Percentiles rank a stretch among this genome's conserved stretches.
Conservation (phyloP, 2,113 vertebrate genomes). For the Lates calcarifer region DNA sequence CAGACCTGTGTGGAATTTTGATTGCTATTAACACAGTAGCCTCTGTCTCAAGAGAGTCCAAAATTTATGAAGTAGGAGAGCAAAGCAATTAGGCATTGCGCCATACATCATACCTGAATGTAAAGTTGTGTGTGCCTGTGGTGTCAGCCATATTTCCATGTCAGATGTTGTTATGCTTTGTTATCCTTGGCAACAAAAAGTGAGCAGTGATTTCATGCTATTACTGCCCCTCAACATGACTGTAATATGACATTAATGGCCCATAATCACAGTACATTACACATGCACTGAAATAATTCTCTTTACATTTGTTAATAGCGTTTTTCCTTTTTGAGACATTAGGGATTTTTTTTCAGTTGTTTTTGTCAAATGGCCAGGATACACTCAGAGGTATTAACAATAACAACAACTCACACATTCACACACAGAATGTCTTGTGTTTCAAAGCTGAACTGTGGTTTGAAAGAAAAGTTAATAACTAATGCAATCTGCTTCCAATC, state of each 20-base stretch:
- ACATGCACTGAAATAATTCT: slow-evolving; percentile 54
- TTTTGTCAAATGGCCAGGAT: slow-evolving; percentile 54
- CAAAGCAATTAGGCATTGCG: slow-evolving; percentile 57
- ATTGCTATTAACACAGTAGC: slow-evolving; percentile 62
- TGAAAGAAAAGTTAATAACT: slow-evolving; percentile 52
- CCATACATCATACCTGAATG: slow-evolving; percentile 66
- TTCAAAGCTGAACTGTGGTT: slow-evolving; percentile 46
- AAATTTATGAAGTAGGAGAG: slow-evolving; percentile 58
- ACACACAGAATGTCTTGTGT: not conserved
- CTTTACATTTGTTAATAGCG: slow-evolving; percentile 46
- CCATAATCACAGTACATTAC: slow-evolving; percentile 69
- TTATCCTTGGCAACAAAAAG: slow-evolving; percentile 70
- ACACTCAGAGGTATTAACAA: slow-evolving; percentile 36
- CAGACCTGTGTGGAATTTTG: slow-evolving; percentile 50
- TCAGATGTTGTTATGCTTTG: slow-evolving; percentile 64
- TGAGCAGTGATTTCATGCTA: slow-evolving; percentile 59
- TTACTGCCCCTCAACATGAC: slow-evolving; percentile 49
- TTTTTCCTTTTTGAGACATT: slow-evolving; percentile 34
- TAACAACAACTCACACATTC: slow-evolving; percentile 19
- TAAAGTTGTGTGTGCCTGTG: slow-evolving; percentile 42
- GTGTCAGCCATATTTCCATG: slow-evolving; percentile 61
- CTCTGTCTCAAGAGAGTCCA: slow-evolving; percentile 57
- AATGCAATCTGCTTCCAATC: slow-evolving; percentile 56
- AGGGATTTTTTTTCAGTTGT: slow-evolving; percentile 9
- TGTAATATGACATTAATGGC: slow-evolving; percentile 68